Conservation (phyloP, 2,797 vertebrate genomes). For the Thalassophryne amazonica region DNA sequence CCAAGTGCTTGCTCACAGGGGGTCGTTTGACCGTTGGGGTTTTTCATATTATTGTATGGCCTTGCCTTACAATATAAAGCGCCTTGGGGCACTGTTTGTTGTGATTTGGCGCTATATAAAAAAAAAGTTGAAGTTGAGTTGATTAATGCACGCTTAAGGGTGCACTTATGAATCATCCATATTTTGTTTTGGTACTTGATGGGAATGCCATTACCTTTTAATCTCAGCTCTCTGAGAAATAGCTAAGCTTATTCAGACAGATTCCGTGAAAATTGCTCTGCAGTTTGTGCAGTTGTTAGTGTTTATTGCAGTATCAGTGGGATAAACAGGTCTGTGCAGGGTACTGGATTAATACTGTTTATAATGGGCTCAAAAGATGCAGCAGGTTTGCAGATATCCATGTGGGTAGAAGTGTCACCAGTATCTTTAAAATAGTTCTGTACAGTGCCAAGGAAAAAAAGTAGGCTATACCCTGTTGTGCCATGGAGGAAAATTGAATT, state of each 20-base stretch:
- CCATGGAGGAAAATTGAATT: conserved; percentile 55
- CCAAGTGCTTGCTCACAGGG: too few species aligned
- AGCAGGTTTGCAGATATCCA: conserved; percentile 35
- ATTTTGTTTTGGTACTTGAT: conserved; percentile 63
- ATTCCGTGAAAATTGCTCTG: conserved; percentile 48
- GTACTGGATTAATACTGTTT: too few species aligned
- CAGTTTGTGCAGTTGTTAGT: conserved; percentile 23
- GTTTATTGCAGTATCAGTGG: conserved; percentile 19
- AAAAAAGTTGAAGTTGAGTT: too few species aligned
- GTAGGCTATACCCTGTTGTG: conserved; percentile 33
- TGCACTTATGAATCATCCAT: conserved; percentile 33
- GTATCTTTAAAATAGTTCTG: conserved; percentile 47
- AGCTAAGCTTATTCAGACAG: conserved; percentile 62
- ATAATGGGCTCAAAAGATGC: conserved; percentile 40
- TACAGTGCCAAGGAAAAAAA: conserved; percentile 38
- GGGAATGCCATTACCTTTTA: conserved; percentile 46
- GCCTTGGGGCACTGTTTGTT: too few species aligned
- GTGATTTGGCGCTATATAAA: too few species aligned
- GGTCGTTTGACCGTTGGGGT: too few species aligned
- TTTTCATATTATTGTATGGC: too few species aligned
- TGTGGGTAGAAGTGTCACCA: conserved; percentile 32
- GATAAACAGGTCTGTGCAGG: too few species aligned
- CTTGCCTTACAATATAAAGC: too few species aligned
- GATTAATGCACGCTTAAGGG: conserved; percentile 68
- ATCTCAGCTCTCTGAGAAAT: conserved; percentile 52